phyloP scores from a whole-genome alignment of 2,797 vertebrate species.

The Hephaestus fuliginosus region DNA sequence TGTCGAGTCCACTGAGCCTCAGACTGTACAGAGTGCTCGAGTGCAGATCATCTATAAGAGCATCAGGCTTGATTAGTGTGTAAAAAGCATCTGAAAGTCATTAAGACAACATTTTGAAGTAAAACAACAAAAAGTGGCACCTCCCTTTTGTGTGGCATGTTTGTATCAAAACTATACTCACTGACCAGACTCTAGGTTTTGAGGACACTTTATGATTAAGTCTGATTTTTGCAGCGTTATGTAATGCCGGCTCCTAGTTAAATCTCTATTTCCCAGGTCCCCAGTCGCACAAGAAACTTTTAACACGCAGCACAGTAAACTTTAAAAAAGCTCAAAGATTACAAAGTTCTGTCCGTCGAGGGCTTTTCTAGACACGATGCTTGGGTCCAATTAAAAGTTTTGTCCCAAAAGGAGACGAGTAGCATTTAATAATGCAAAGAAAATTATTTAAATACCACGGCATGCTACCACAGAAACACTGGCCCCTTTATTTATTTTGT shows the following conservation, averaged over 20 bases:
- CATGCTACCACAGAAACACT: background rate
- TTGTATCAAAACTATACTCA: background rate
- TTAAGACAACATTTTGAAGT: background rate
- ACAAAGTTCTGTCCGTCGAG: background rate
- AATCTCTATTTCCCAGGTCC: background rate
- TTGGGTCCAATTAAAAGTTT: constrained; percentile 21
- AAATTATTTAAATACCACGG: background rate
- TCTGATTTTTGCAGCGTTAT: background rate
- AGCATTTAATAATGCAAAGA: background rate
- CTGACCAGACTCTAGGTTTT: background rate
- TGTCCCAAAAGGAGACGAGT: background rate
- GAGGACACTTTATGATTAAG: background rate
- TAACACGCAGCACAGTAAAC: background rate
- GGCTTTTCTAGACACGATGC: background rate
- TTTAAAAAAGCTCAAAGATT: background rate
- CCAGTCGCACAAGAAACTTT: background rate
- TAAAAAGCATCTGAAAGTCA: background rate
- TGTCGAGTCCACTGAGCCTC: constrained; percentile 44
- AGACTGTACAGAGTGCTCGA: constrained; percentile 5
- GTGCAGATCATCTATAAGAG: constrained; percentile 24
- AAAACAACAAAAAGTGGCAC: background rate
- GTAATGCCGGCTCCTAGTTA: background rate
- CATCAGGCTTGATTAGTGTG: background rate
- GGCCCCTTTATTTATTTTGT: background rate
- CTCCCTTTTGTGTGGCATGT: background rate